These are phyloP conservation scores for human (Homo sapiens) DNA, from an alignment of 2,113 vertebrate genomes.

Conservation along the genomic window GRCh38 chr2:235203001-235203500, in stretches of 20 bases:
- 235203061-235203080: not conserved
- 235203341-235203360: fast-evolving
- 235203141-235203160: fast-evolving
- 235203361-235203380: not conserved
- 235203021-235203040: not conserved
- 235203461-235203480: fast-evolving
- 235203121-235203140: too few species aligned
- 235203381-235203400: fast-evolving
- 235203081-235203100: fast-evolving
- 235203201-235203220: not conserved
- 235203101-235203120: fast-evolving
- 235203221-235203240: fast-evolving
- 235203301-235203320: not conserved
- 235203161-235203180: not conserved
- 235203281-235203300: not conserved
- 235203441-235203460: not conserved
- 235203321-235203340: not conserved
- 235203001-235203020: not conserved
- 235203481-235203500: fast-evolving
- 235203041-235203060: not conserved
- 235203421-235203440: not conserved
- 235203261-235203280: not conserved
- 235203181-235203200: not conserved
- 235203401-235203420: not conserved
- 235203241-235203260: not conserved